Evolutionary conservation across 2,888 invertebrate species (phyloP).

Genomic region (Leptopilina myrica): DNA sequence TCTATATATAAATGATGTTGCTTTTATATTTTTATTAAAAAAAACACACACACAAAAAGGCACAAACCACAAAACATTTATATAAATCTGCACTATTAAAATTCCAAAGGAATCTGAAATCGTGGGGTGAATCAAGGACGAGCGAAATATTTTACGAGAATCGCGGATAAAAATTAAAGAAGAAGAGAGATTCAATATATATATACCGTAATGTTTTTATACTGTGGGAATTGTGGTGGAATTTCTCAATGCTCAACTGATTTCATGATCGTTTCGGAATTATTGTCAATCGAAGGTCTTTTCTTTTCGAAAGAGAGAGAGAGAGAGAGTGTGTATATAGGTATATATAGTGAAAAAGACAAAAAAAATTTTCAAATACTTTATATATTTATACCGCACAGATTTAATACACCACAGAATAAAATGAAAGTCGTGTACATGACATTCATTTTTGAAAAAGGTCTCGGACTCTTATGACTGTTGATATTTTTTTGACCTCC

Average conservation of each 20-base stretch:
- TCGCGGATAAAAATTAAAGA: conserved; percentile 33
- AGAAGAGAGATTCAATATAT: conserved; percentile 7
- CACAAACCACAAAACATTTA: not conserved
- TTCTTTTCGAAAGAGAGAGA: too few relatives aligned
- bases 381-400: not conserved
- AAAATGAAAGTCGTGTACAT: too few relatives aligned
- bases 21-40: not conserved
- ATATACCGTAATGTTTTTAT: conserved; percentile 22
- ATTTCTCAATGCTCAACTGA: conserved; percentile 19
- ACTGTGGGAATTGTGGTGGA: conserved; percentile 35
- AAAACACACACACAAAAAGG: not conserved
- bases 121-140: conserved; percentile 30
- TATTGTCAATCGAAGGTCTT: not conserved
- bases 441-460: too few relatives aligned
- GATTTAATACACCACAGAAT: too few relatives aligned
- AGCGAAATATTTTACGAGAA: conserved; percentile 18
- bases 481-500: too few relatives aligned
- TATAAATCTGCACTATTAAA: conserved; percentile 3
- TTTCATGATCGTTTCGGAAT: conserved; percentile 30
- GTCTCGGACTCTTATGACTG: too few relatives aligned
- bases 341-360: not conserved
- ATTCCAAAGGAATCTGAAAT: conserved; percentile 16
- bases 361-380: not conserved
- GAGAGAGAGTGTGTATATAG: too few relatives aligned
- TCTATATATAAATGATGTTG: not conserved